Conservation (phyloP, 2,797 vertebrate species). For the Simalia tracyae region DNA sequence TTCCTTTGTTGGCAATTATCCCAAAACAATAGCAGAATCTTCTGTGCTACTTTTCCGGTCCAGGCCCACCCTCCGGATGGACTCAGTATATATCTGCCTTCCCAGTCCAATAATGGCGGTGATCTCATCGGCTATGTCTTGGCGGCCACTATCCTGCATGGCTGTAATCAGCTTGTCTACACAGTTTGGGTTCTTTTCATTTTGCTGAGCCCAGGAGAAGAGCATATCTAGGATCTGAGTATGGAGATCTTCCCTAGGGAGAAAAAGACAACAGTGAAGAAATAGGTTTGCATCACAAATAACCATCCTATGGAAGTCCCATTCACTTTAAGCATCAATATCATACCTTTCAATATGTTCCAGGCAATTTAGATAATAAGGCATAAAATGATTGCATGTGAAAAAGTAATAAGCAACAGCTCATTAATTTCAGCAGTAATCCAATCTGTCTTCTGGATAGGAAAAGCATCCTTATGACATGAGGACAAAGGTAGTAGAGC, state of each 20-base stretch:
- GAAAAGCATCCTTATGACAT: neutral
- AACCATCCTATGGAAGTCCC: neutral
- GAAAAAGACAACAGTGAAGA: neutral
- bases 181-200: constrained; percentile 74
- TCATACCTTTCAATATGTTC: neutral
- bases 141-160: constrained; percentile 84
- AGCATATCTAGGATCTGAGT: constrained; percentile 89
- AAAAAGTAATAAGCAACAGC: neutral
- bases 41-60: constrained; percentile 68
- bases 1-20: constrained; percentile 23
- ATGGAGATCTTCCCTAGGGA: constrained; percentile 83
- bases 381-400: neutral
- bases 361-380: neutral
- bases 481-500: neutral
- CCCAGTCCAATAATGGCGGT: constrained; percentile 85
- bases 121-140: constrained; percentile 89
- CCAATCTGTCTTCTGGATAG: neutral
- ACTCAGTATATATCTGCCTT: constrained; percentile 84
- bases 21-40: constrained; percentile 60
- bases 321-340: neutral
- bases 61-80: constrained; percentile 86
- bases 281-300: neutral
- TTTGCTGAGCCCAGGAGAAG: constrained; percentile 87
- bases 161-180: constrained; percentile 80
- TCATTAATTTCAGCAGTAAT: neutral